Evolutionary conservation across 2,888 invertebrate genomes (phyloP).

Genomic region (Erebia palarica): DNA sequence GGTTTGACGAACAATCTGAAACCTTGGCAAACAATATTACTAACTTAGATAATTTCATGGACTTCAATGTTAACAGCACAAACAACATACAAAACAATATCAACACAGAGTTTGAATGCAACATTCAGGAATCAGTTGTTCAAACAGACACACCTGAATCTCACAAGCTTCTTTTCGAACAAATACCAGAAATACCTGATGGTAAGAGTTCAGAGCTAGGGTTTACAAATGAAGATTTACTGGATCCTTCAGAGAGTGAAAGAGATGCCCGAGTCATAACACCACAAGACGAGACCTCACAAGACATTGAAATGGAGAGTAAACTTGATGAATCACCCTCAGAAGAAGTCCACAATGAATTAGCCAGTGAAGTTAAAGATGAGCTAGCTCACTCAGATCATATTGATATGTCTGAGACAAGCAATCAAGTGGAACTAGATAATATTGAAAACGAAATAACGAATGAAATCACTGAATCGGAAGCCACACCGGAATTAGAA

Average conservation of each 20-base stretch:
- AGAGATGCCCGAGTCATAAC: constrained; percentile 58
- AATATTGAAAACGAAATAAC: constrained; percentile 29
- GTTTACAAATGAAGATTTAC: constrained; percentile 66
- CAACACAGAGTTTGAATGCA: constrained; percentile 64
- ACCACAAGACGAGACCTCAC: constrained; percentile 65
- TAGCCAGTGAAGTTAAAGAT: constrained; percentile 31
- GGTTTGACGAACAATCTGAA: constrained; percentile 62
- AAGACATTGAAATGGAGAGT: constrained; percentile 66
- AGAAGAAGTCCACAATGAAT: constrained; percentile 45
- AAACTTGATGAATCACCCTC: constrained; percentile 60
- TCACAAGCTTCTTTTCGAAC: constrained; percentile 76
- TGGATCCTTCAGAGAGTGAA: constrained; percentile 68
- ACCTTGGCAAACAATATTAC: constrained; percentile 50
- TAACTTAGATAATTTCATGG: constrained; percentile 59
- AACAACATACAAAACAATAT: constrained; percentile 61
- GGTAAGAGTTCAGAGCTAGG: constrained; percentile 77
- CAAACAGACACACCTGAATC: constrained; percentile 79
- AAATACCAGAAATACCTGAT: constrained; percentile 78
- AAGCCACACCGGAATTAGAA: constrained; percentile 23
- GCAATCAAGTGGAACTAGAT: constrained; percentile 25
- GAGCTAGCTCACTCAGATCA: constrained; percentile 22
- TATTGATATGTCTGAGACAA: constrained; percentile 28
- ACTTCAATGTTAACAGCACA: constrained; percentile 55
- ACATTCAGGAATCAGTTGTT: constrained; percentile 57
- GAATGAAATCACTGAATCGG: constrained; percentile 25